Conservation (phyloP, 2,113 vertebrate genomes). For the Xenus cinereus region DNA sequence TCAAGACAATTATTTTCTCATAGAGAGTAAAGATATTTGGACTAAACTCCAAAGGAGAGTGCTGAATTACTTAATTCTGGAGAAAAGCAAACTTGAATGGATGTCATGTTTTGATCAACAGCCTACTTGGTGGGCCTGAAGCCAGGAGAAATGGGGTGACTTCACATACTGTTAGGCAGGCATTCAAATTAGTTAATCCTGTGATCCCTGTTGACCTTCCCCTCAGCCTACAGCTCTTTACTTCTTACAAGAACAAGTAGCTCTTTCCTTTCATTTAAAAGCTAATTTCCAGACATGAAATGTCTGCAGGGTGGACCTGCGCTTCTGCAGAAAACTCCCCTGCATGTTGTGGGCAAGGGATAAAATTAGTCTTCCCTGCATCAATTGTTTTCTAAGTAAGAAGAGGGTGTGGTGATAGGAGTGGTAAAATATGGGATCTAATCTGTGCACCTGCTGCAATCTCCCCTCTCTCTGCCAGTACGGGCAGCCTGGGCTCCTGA, state of each 20-base stretch:
- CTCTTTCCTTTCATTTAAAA: neutral
- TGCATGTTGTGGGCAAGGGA: neutral
- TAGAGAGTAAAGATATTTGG: neutral
- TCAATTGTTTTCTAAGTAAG: neutral
- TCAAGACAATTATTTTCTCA: neutral
- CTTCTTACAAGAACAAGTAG: neutral
- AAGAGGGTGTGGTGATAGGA: neutral
- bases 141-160: neutral
- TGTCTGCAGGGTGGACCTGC: no score
- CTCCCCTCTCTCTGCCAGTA: neutral
- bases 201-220: neutral
- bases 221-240: neutral
- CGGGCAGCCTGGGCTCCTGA: neutral
- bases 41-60: neutral
- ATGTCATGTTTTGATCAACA: neutral
- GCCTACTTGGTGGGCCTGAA: accelerated
- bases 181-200: neutral
- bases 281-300: neutral
- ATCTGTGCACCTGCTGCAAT: slow-evolving; percentile 14
- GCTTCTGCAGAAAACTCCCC: neutral
- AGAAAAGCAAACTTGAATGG: neutral
- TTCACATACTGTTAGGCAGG: neutral
- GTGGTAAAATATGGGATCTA: neutral
- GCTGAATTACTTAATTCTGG: neutral
- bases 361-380: neutral